A percentile compares a stretch with the other conserved stretches of the same genome.
These are phyloP conservation scores for Marmota flaviventris DNA, from an alignment of 2,113 vertebrate species.

Conservation along the genomic window DNA sequence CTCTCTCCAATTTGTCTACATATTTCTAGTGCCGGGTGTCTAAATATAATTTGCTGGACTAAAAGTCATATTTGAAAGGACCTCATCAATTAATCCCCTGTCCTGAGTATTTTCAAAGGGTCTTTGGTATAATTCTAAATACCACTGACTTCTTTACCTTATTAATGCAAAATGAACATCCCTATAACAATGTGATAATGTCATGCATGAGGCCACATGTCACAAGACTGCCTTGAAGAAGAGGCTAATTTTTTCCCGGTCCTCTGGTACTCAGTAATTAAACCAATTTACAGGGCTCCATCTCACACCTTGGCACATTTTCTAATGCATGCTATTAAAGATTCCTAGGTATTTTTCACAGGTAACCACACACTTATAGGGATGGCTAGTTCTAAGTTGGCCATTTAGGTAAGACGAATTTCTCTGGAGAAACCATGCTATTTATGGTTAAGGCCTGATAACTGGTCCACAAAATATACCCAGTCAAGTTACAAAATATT, in stretches of 20 bases:
- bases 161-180: background rate
- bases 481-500: background rate
- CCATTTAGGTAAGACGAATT: background rate
- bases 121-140: constrained; percentile 30
- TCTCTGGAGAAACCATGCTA: background rate
- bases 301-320: background rate
- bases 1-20: constrained; percentile 75
- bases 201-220: background rate
- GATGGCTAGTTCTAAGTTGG: background rate
- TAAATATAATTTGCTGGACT: constrained; percentile 66
- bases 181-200: background rate
- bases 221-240: background rate
- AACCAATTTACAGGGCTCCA: background rate
- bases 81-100: constrained; percentile 40
- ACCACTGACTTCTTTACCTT: background rate
- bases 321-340: constrained; percentile 15
- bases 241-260: background rate
- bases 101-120: constrained; percentile 41
- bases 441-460: background rate
- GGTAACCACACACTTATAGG: background rate
- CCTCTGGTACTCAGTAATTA: background rate
- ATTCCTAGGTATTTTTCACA: background rate
- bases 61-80: constrained; percentile 60
- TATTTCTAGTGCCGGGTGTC: constrained; percentile 60
- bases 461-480: background rate